phyloP scores from a whole-genome alignment of 2,888 invertebrate species.

The Anticlea derivata region DNA sequence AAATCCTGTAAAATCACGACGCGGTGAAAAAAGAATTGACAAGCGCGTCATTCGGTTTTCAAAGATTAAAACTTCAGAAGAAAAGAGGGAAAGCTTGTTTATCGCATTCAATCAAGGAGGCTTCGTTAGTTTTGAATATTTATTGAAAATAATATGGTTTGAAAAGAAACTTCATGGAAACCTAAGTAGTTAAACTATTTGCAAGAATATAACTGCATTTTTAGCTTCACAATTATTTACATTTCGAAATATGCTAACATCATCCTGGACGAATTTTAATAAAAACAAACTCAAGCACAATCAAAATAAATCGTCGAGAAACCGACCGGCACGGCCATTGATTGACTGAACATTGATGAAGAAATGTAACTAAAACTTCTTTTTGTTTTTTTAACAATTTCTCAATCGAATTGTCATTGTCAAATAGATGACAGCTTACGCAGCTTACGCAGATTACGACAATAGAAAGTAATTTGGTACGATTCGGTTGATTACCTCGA shows the following conservation, averaged over 20 bases:
- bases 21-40: constrained; percentile 23
- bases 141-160: too few relatives aligned
- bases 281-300: neutral
- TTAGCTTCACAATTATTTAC: constrained; percentile 3
- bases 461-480: constrained; percentile 18
- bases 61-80: constrained; percentile 7
- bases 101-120: too few relatives aligned
- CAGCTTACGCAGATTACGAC: constrained; percentile 10
- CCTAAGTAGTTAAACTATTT: too few relatives aligned
- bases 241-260: constrained; percentile 21
- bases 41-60: constrained; percentile 26
- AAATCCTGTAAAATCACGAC: too few relatives aligned
- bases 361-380: constrained; percentile 1
- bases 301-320: neutral
- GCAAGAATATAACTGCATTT: too few relatives aligned
- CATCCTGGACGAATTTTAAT: constrained; percentile 6
- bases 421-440: constrained; percentile 4
- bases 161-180: too few relatives aligned
- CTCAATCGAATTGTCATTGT: constrained; percentile 15
- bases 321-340: neutral
- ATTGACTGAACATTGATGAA: neutral
- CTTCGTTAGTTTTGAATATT: neutral
- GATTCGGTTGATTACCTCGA: constrained; percentile 4
- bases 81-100: neutral
- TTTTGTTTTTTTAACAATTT: neutral